Evolutionary conservation across 1,140 invertebrate genomes (phyloP).

Genomic region (Zophobas morio): DNA sequence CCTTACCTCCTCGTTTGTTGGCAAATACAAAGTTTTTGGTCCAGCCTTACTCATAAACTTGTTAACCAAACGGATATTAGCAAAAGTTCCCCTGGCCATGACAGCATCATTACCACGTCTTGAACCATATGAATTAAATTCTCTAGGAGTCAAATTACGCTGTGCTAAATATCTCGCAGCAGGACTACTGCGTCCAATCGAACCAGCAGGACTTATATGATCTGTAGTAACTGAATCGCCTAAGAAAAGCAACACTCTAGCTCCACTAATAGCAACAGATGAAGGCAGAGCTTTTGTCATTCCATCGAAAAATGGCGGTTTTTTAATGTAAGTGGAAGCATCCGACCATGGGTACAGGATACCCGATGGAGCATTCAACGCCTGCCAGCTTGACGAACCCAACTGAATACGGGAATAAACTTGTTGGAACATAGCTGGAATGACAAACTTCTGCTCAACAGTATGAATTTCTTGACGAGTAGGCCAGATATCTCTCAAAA

Average conservation of each 20-base stretch:
- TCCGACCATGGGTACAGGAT: constrained; percentile 94
- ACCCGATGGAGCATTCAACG: constrained; percentile 83
- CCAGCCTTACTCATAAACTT: constrained; percentile 88
- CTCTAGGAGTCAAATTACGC: constrained; percentile 87
- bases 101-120: constrained; percentile 96
- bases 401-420: constrained; percentile 90
- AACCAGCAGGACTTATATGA: constrained; percentile 98
- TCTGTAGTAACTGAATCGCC: constrained; percentile 98
- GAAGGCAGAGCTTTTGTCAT: constrained; percentile 72
- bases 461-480: constrained; percentile 90
- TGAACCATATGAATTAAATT: constrained; percentile 99
- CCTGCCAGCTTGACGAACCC: constrained; percentile 91
- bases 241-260: constrained; percentile 87
- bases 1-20: constrained; percentile 84
- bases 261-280: constrained; percentile 71
- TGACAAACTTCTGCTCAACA: constrained; percentile 91
- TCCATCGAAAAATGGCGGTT: constrained; percentile 96
- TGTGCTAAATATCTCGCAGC: constrained; percentile 90
- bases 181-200: constrained; percentile 94
- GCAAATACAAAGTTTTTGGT: constrained; percentile 91
- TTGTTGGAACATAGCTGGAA: constrained; percentile 98
- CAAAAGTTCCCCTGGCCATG: constrained; percentile 98
- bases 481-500: constrained; percentile 96
- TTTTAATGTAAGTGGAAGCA: constrained; percentile 96
- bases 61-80: constrained; percentile 97